Conservation (phyloP, 2,113 vertebrate species). For the Anoplopoma fimbria region DNA sequence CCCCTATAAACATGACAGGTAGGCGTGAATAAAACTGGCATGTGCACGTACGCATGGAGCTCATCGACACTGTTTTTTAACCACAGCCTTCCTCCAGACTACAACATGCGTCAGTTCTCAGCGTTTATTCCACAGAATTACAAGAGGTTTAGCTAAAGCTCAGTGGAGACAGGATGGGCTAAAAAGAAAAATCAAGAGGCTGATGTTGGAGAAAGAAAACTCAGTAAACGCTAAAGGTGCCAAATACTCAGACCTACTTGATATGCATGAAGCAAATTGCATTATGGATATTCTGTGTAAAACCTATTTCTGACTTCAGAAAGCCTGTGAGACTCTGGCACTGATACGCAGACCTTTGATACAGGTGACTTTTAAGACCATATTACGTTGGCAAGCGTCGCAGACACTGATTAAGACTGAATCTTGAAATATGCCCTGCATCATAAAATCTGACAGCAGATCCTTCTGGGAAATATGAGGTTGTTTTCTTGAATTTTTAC, state of each 20-base stretch:
- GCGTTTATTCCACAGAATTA: constrained; percentile 50
- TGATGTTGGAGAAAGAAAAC: constrained; percentile 18
- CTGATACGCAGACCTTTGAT: constrained; percentile 58
- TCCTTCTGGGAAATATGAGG: constrained; percentile 19
- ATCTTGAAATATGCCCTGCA: constrained; percentile 61
- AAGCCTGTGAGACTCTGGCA: constrained; percentile 25
- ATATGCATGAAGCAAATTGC: constrained; percentile 60
- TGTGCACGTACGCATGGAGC: background rate
- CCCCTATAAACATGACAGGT: constrained; percentile 32
- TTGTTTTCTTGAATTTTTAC: constrained; percentile 53
- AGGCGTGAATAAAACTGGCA: constrained; percentile 22
- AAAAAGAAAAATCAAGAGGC: background rate
- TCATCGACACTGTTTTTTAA: background rate
- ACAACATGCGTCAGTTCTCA: constrained; percentile 2
- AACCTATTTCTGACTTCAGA: constrained; percentile 46
- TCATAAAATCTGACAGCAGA: constrained; percentile 65
- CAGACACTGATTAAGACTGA: constrained; percentile 56
- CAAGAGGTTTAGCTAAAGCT: constrained; percentile 58
- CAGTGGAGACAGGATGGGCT: constrained; percentile 23
- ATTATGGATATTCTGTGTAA: constrained; percentile 48
- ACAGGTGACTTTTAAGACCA: constrained; percentile 58
- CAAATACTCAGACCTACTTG: constrained; percentile 59
- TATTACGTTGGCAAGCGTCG: constrained; percentile 33
- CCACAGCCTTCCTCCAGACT: constrained; percentile 1
- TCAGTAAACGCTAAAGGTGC: constrained; percentile 44